A percentile compares a stretch with the other conserved stretches of the same genome.
phyloP scores from a whole-genome alignment of 2,888 invertebrate species.

The Eulithis testata region DNA sequence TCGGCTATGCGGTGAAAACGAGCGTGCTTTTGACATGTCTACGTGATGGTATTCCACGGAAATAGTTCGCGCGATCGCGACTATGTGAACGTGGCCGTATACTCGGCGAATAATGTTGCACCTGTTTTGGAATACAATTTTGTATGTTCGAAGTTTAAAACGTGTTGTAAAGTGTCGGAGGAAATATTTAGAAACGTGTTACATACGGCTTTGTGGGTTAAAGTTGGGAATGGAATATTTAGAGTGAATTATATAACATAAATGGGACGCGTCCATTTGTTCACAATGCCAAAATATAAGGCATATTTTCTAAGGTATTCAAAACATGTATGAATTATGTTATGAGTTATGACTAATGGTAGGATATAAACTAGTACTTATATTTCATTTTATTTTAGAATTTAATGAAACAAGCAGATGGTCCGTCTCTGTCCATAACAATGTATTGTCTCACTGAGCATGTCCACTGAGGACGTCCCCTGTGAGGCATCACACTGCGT shows the following conservation, averaged over 20 bases:
- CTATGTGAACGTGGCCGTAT: slow-evolving; percentile 32
- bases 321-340: neutral
- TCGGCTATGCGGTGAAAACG: slow-evolving; percentile 30
- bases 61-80: slow-evolving; percentile 32
- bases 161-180: slow-evolving; percentile 27
- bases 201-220: slow-evolving; percentile 1
- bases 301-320: neutral
- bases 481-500: too few relatives aligned
- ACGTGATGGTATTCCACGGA: slow-evolving; percentile 31
- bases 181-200: slow-evolving; percentile 17
- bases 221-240: slow-evolving; percentile 18
- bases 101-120: slow-evolving; percentile 30
- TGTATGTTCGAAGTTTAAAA: slow-evolving; percentile 34
- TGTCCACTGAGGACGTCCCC: too few relatives aligned
- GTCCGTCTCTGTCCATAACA: too few relatives aligned
- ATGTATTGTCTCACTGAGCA: too few relatives aligned
- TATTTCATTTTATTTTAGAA: too few relatives aligned
- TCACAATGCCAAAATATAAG: neutral
- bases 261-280: neutral
- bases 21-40: slow-evolving; percentile 35
- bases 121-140: slow-evolving; percentile 38
- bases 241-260: slow-evolving; percentile 10
- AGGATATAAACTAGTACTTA: too few relatives aligned
- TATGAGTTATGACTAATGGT: neutral
- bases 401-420: too few relatives aligned